A percentile compares a stretch with the other conserved stretches of the same genome.
phyloP scores from a whole-genome alignment of 2,797 vertebrate genomes.

The Bufotes viridis region DNA sequence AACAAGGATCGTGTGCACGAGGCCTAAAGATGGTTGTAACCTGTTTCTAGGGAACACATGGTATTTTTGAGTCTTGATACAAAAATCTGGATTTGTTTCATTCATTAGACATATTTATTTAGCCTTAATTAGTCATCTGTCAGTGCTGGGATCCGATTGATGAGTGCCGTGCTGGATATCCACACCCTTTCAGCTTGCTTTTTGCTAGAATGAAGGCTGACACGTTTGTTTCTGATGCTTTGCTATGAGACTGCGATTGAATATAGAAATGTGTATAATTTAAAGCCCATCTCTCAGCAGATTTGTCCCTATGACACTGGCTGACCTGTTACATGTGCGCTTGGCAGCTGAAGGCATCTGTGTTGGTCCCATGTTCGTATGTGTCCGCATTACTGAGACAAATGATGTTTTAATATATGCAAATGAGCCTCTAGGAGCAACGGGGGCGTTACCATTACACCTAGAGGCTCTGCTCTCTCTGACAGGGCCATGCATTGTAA shows the following conservation, averaged over 20 bases:
- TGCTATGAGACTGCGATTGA: not conserved
- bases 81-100: not conserved
- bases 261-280: not conserved
- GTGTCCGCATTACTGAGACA: no score
- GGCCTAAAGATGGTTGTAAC: not conserved
- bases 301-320: no score
- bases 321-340: no score
- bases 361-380: no score
- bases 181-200: not conserved
- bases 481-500: no score
- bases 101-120: constrained; percentile 6
- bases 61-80: not conserved
- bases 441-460: no score
- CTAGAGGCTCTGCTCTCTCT: no score
- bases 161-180: not conserved
- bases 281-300: no score
- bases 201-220: not conserved
- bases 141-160: constrained; percentile 5
- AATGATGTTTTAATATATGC: no score
- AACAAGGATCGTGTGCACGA: no score
- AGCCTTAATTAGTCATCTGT: not conserved
- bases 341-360: no score
- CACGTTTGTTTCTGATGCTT: not conserved
- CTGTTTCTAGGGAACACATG: not conserved
- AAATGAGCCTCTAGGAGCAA: no score